Percentiles rank a stretch among this genome's conserved stretches.
Evolutionary conservation across 2,888 invertebrate genomes (phyloP).

Genomic region (Drosophila mayaguana): DNA sequence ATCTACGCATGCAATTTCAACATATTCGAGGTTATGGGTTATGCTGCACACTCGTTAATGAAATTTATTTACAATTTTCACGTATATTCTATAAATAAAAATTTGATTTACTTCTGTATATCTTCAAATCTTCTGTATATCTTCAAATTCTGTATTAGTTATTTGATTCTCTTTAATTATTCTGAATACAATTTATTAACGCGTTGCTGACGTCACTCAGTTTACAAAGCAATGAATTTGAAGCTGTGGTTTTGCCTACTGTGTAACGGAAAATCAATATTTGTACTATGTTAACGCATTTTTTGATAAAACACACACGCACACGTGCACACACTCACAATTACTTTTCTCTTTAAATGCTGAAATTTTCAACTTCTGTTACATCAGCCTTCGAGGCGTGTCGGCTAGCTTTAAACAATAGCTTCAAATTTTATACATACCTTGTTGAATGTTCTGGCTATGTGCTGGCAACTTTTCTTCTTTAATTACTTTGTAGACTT

Average conservation of each 20-base stretch:
- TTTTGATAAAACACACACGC: constrained; percentile 40
- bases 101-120: neutral
- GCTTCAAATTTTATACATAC: constrained; percentile 43
- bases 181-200: neutral
- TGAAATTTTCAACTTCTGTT: constrained; percentile 35
- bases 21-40: constrained; percentile 38
- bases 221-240: constrained; percentile 20
- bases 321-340: neutral
- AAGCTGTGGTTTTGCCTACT: constrained; percentile 14
- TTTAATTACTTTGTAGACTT: constrained; percentile 73
- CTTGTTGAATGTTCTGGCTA: constrained; percentile 36
- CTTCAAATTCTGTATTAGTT: neutral
- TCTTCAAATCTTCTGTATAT: neutral
- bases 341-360: constrained; percentile 1
- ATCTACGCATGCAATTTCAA: constrained; percentile 4
- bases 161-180: neutral
- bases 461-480: constrained; percentile 63
- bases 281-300: constrained; percentile 31
- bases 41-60: neutral
- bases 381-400: constrained; percentile 53
- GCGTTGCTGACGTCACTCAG: constrained; percentile 50
- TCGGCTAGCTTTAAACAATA: neutral
- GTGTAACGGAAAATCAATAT: constrained; percentile 55
- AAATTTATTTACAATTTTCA: neutral
- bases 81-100: constrained; percentile 7